Evolutionary conservation across 2,113 vertebrate species (phyloP), one percentile per base, ranked within the genome.

Genomic region (Nothocercus nigrocapillus): DNA sequence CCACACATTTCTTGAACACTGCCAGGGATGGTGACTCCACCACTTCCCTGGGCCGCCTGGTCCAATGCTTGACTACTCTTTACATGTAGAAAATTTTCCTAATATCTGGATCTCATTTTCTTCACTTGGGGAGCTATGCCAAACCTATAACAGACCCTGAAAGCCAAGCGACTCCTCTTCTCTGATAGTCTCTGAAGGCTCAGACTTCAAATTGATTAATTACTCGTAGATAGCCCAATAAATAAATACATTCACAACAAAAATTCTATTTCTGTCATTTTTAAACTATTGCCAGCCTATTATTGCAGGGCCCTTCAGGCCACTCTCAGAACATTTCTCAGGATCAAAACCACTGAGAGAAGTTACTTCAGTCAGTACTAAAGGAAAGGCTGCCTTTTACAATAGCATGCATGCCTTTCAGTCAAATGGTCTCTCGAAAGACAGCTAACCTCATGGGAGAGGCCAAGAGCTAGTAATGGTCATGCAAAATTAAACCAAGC

Each of bases 341-440:
- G 2, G 17, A 40, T 13, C 3, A 56, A 40, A 61, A 73, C 72
- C 47, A 16, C 5, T 19, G 40, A 36, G 28, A 69, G 9, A 53
- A 74, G 51, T 80, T 54, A 16, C 53, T 87, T 4, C 19, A 24
- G 42, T 56, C 49, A 54, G 49, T 54, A 21, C 51, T 81, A 80
- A 85, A 69, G 51, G 11, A 73, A 85, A 94, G 40, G 13, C 51
- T 67, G 53, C 20, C 18, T 85, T n/a, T 59, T 83, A 30, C 36
- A 82, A 69, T 19, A 69, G n/a, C 13, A 34, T 36, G 15, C 30
- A 13, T 62, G 47, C 68, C 38, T 64, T 90, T 73, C 73, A 74
- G 36, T 38, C 40, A 85, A 73, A 83, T 36, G 27, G 9, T 61
- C 38, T 79, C 75, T 93, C 63, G 44, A 34, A 95, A 94, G 75